These are phyloP conservation scores for Aphodius granarius DNA, from an alignment of 2,888 invertebrate species.

Conservation along the genomic window DNA sequence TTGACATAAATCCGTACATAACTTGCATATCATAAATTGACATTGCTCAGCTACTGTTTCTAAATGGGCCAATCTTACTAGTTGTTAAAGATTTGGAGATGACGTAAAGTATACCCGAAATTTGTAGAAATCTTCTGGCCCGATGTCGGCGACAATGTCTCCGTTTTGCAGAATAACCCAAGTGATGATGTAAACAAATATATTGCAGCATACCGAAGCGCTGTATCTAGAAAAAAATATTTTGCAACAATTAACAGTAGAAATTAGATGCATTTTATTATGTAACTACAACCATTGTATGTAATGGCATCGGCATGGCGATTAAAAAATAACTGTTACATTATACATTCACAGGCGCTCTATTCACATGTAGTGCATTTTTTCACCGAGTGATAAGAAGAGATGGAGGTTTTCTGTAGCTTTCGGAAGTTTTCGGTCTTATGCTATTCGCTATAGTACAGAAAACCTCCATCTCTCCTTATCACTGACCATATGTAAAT, in stretches of 20 bases:
- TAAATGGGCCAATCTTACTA: neutral
- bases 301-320: neutral
- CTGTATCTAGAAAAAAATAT: slow-evolving; percentile 70
- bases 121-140: slow-evolving; percentile 69
- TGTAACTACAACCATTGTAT: neutral
- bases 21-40: neutral
- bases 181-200: slow-evolving; percentile 80
- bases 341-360: too few species aligned
- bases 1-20: neutral
- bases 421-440: too few species aligned
- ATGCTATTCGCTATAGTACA: too few species aligned
- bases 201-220: slow-evolving; percentile 83
- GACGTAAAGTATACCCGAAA: slow-evolving; percentile 60
- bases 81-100: neutral
- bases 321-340: neutral
- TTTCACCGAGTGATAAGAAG: too few species aligned
- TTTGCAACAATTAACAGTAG: neutral
- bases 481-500: too few species aligned
- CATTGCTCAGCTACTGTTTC: neutral
- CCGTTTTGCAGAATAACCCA: slow-evolving; percentile 68
- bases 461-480: too few species aligned
- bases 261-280: neutral
- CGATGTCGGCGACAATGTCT: slow-evolving; percentile 55
- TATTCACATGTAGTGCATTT: too few species aligned
- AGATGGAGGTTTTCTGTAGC: too few species aligned